Evolutionary conservation across 2,797 vertebrate species (phyloP), one percentile per base, ranked within the genome.

Genomic region (Varecia variegata): DNA sequence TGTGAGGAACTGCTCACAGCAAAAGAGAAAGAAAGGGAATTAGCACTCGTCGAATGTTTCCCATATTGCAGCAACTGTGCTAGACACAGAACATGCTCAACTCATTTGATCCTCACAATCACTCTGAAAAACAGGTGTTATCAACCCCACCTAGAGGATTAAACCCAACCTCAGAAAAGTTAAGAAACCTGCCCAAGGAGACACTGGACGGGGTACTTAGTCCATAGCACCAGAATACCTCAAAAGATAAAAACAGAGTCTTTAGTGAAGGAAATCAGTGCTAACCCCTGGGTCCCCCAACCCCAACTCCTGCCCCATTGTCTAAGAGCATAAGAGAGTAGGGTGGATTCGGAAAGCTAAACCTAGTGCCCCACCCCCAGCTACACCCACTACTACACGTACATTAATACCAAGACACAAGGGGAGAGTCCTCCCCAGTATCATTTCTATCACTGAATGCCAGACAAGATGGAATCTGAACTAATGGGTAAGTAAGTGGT

Each of bases 401-500:
- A 50, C 79, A 84, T 77, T 82, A 95, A 50, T 52, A 91, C 14
- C 40, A 80, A 83, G 50, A 79, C 68, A 85, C 27, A 25, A 65
- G 32, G 77, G 68, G 45, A 65, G 65, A 84, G 18, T 70, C 21
- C 32, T 70, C 45, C 68, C 45, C 88, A 54, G 40, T 77, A 85
- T 62, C 65, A 95, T 38, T 90, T 45, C 92, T 87, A 82, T 25
- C 30, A 67, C 56, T 18, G 32, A 76, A 67, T 9, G 23, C 14
- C 23, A 32, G 67, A 74, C n/a, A 74, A 45, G 43, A 77, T 0
- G 1, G 40, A 88, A 38, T 90, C 82, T 88, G 21, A 79, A 68
- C 38, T 60, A 84, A 76, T 23, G 79, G 47, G 81, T 80, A 94
- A 87, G 81, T 79, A 93, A 88, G 56, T 68, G 77, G 68, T 90